Conservation (phyloP, 2,888 invertebrate genomes). For the Erpobdella octoculata region DNA sequence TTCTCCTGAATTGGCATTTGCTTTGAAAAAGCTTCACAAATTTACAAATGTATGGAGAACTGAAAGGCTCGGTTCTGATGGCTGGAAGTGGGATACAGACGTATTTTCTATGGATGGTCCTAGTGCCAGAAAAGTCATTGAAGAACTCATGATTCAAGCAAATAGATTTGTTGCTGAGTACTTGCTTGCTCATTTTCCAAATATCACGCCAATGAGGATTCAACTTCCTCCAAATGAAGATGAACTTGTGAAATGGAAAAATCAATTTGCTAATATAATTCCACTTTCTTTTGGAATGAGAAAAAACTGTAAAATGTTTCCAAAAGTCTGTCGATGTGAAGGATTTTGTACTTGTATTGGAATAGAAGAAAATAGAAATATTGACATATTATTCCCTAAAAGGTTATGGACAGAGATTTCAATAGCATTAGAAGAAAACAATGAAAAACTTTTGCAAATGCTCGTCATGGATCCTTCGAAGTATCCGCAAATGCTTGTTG, state of each 20-base stretch:
- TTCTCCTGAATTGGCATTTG: background rate
- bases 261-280: background rate
- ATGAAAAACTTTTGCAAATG: background rate
- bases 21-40: conserved; percentile 11
- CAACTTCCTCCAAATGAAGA: conserved; percentile 15
- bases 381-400: background rate
- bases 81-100: background rate
- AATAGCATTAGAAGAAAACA: background rate
- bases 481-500: conserved; percentile 44
- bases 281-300: background rate
- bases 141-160: conserved; percentile 43
- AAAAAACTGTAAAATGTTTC: conserved; percentile 11
- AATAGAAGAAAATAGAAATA: background rate
- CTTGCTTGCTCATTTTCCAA: conserved; percentile 39
- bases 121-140: conserved; percentile 36
- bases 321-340: background rate
- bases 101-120: background rate
- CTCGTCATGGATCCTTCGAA: background rate
- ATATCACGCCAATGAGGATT: conserved; percentile 38
- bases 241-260: background rate
- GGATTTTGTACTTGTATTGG: conserved; percentile 16
- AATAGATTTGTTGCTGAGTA: conserved; percentile 41
- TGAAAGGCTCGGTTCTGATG: conserved; percentile 10
- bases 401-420: background rate
- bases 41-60: conserved; percentile 10